phyloP scores from a whole-genome alignment of 1,140 invertebrate genomes.

The Dreissena rostriformis region DNA sequence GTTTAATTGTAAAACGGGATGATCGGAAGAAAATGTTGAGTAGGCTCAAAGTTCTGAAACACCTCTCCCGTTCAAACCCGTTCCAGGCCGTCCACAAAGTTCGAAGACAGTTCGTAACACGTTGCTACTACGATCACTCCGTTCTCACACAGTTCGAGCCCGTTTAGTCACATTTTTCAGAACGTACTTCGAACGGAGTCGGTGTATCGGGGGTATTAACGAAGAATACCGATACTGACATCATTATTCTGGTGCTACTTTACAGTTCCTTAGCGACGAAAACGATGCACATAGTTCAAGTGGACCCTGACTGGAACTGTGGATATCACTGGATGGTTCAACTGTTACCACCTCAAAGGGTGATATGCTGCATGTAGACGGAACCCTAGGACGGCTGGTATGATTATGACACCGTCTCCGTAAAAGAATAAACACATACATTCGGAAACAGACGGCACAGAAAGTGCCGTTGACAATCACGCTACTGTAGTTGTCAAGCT shows the following conservation, averaged over 20 bases:
- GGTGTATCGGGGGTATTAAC: too few relatives aligned
- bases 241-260: constrained; percentile 8
- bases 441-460: constrained; percentile 17
- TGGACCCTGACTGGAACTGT: background rate
- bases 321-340: background rate
- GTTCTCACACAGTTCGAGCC: too few relatives aligned
- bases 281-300: background rate
- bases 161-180: too few relatives aligned
- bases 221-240: background rate
- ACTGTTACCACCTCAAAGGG: background rate
- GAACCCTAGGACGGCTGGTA: background rate
- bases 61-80: too few relatives aligned
- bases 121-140: too few relatives aligned
- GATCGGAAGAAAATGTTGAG: too few relatives aligned
- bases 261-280: constrained; percentile 9
- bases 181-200: too few relatives aligned
- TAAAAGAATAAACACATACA: constrained; percentile 6
- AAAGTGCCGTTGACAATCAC: constrained; percentile 8
- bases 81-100: too few relatives aligned
- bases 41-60: too few relatives aligned
- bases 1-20: too few relatives aligned
- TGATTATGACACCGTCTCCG: background rate
- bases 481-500: background rate
- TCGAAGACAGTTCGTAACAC: too few relatives aligned
- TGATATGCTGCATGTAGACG: background rate